phyloP scores from a whole-genome alignment of 2,888 invertebrate species.

The Drosophila koepferae region DNA sequence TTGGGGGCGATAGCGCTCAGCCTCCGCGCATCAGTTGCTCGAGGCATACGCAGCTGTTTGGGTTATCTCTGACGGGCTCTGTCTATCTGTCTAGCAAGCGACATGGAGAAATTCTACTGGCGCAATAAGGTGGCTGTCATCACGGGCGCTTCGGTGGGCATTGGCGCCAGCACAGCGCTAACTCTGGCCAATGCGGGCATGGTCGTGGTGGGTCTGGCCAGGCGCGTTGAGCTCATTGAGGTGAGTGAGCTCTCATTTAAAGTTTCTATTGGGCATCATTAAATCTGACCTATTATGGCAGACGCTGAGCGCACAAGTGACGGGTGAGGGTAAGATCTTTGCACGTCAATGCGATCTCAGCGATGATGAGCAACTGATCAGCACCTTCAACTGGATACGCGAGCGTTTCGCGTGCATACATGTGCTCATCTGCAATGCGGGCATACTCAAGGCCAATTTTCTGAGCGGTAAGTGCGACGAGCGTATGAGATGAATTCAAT shows the following conservation, averaged over 20 bases:
- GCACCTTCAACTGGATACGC: constrained; percentile 81
- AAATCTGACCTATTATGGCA: constrained; percentile 38
- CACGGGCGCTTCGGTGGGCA: constrained; percentile 86
- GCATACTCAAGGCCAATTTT: constrained; percentile 83
- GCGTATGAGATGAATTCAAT: no score
- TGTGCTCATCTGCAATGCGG: constrained; percentile 85
- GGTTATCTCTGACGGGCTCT: constrained; percentile 34
- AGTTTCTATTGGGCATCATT: background rate
- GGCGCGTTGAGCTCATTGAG: constrained; percentile 85
- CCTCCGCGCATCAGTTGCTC: constrained; percentile 50
- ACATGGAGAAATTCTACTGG: constrained; percentile 70
- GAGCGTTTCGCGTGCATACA: constrained; percentile 80
- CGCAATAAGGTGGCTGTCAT: constrained; percentile 84
- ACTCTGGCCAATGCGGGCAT: constrained; percentile 85
- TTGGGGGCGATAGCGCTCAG: constrained; percentile 17
- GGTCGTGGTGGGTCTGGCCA: constrained; percentile 86
- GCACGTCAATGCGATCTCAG: constrained; percentile 83
- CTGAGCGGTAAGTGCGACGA: constrained; percentile 67
- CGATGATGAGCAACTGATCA: constrained; percentile 77
- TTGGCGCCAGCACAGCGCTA: constrained; percentile 84
- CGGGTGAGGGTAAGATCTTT: constrained; percentile 82
- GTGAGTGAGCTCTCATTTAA: constrained; percentile 58
- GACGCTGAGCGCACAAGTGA: constrained; percentile 78
- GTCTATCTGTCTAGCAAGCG: background rate
- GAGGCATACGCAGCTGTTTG: constrained; percentile 70